A percentile compares a stretch with the other conserved stretches of the same genome.
phyloP scores from a whole-genome alignment of 2,113 vertebrate species.

The Sminthopsis crassicaudata region DNA sequence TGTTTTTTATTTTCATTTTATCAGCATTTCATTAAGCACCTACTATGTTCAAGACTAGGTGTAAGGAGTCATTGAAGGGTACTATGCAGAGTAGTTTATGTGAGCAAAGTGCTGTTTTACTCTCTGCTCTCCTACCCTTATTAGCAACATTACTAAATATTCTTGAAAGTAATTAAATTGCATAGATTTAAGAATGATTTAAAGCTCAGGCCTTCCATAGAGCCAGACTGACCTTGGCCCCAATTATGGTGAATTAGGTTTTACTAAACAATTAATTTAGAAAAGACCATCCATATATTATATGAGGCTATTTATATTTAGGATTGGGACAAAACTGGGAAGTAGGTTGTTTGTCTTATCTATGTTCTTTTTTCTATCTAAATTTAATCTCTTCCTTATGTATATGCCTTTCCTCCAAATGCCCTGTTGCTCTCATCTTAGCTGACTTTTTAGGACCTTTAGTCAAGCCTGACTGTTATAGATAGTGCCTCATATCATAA shows the following conservation, averaged over 20 bases:
- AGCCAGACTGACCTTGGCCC: conserved; percentile 23
- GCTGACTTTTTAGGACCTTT: background rate
- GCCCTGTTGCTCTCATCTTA: background rate
- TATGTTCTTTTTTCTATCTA: background rate
- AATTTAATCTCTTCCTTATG: background rate
- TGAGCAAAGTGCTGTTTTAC: background rate
- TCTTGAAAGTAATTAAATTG: conserved; percentile 13
- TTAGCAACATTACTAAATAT: background rate
- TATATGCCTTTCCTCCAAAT: background rate
- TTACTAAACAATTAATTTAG: conserved; percentile 9
- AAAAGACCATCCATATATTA: conserved; percentile 6
- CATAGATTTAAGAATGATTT: background rate
- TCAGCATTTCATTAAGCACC: too few species aligned
- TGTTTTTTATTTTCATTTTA: too few species aligned
- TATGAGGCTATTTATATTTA: conserved; percentile 37
- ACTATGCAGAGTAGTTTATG: background rate
- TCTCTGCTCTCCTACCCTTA: background rate
- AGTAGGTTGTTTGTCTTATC: conserved; percentile 11
- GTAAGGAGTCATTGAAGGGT: background rate
- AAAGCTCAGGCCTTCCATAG: background rate
- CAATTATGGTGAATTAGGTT: conserved; percentile 26
- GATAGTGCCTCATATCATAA: background rate
- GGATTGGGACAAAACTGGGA: background rate
- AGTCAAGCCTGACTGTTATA: background rate
- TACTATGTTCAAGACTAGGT: too few species aligned